A percentile compares a stretch with the other conserved stretches of the same genome.
Evolutionary conservation across 1,140 invertebrate genomes (phyloP).

Genomic region (Cotesia vestalis): DNA sequence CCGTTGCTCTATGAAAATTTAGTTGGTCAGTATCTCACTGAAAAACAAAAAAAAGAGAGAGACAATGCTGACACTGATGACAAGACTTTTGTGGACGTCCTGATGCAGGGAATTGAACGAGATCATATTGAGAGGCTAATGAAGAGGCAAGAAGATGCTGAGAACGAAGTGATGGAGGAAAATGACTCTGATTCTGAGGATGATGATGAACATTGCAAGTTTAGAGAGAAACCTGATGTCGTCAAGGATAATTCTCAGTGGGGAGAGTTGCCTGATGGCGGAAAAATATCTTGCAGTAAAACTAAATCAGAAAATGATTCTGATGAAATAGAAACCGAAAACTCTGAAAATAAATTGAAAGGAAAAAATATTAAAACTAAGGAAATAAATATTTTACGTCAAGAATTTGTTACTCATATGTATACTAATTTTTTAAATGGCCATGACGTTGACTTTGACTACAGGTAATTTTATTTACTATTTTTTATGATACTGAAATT

Average conservation of each 20-base stretch:
- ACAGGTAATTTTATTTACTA: constrained; percentile 64
- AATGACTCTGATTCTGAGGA: constrained; percentile 60
- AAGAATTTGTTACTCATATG: constrained; percentile 90
- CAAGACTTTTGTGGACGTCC: constrained; percentile 73
- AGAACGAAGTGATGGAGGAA: constrained; percentile 59
- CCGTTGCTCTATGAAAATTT: constrained; percentile 89
- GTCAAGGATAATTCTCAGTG: constrained; percentile 35
- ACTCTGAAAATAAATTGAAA: constrained; percentile 15
- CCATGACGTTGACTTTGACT: constrained; percentile 85
- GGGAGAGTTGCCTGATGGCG: constrained; percentile 33
- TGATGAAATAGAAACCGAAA: constrained; percentile 21
- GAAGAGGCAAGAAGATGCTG: constrained; percentile 71
- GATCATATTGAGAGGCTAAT: constrained; percentile 72
- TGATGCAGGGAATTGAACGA: constrained; percentile 75
- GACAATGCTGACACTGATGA: constrained; percentile 69
- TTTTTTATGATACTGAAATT: neutral
- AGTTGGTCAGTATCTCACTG: constrained; percentile 83
- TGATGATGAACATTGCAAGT: constrained; percentile 51
- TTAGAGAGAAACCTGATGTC: constrained; percentile 7
- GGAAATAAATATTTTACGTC: constrained; percentile 74
- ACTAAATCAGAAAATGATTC: neutral
- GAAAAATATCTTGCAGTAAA: no score
- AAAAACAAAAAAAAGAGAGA: constrained; percentile 75
- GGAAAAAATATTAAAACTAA: constrained; percentile 47
- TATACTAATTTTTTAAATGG: constrained; percentile 87